Base-by-base conservation (phyloP, 2,888 invertebrate genomes). In the Epiblema foenella region DNA sequence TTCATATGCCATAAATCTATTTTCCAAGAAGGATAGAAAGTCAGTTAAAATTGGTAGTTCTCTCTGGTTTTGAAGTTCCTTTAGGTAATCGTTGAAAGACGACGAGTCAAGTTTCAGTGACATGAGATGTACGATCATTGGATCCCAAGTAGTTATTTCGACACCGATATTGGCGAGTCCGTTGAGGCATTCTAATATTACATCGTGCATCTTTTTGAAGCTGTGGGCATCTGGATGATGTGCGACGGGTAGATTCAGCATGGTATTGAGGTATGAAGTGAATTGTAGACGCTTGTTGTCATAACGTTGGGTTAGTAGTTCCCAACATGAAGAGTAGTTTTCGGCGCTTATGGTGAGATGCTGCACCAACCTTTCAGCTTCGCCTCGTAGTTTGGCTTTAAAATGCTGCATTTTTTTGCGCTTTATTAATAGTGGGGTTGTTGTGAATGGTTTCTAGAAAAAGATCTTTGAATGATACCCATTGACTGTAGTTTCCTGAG, bases 1-100 rank as follows among this genome's bases (percentile, higher is more conserved):
- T 65, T 74, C 73, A 12, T 70, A 66, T 29, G 72, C 69, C 33
- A 64, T 72, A 33, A 73, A 73, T 57, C 70, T 73, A 29, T 54
- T 60, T 49, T 75, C 72, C 42, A 75, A 51, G 24, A 73, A 75
- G 1, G 56, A 29, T 33, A 74, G 49, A 24, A 76, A 72, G 3
- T 76, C 74, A 2, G 67, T 52, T 18, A 74, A 46, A 8, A 49
- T 54, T 0, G 74, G 69, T 17, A 71, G 49, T 18, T 75, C 73
- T 24, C 74, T 63, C 54, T 71, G 72, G 15, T 57, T 49, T 54
- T 56, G 59, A 8, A 71, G 68, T 11, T 68, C 49, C 42, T 75
- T 71, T 18, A 69, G 68, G 18, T 74, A 74, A 51, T 73, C 72
- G 20, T 58, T 51, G 42, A 56, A 73, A 0, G 75, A 71, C 8